A percentile compares a stretch with the other conserved stretches of the same genome.
phyloP scores from a whole-genome alignment of 2,113 vertebrate species.

The Chionodraco myersi region DNA sequence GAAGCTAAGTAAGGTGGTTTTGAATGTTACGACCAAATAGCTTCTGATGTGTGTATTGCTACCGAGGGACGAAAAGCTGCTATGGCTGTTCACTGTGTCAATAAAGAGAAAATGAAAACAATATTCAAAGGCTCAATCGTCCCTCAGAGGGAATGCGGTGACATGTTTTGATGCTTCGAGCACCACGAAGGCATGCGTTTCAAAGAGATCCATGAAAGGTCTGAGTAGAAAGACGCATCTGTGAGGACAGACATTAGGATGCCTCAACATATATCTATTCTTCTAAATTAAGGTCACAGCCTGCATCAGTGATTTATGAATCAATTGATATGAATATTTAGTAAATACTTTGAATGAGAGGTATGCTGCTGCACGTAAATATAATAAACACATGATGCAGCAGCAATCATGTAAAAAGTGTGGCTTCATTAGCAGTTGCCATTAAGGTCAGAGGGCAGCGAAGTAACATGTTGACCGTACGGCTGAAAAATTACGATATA shows the following conservation, averaged over 20 bases:
- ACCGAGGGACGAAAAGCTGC: background rate
- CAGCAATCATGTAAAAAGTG: constrained; percentile 22
- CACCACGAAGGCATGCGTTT: constrained; percentile 46
- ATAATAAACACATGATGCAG: constrained; percentile 22
- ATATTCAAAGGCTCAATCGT: constrained; percentile 44
- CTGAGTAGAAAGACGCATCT: constrained; percentile 31
- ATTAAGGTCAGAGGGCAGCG: constrained; percentile 22
- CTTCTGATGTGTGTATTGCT: constrained; percentile 18
- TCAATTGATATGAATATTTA: constrained; percentile 36
- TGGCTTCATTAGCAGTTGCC: constrained; percentile 14
- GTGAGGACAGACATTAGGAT: constrained; percentile 21
- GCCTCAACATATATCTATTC: constrained; percentile 36
- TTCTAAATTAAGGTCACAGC: constrained; percentile 47
- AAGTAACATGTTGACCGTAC: background rate
- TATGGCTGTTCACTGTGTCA: constrained; percentile 22
- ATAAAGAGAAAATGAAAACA: constrained; percentile 39
- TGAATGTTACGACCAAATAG: constrained; percentile 30
- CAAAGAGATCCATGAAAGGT: constrained; percentile 53
- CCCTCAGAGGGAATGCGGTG: constrained; percentile 32
- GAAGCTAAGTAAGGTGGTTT: constrained; percentile 5
- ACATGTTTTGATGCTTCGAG: constrained; percentile 42
- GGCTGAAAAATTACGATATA: background rate
- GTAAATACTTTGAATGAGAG: constrained; percentile 3
- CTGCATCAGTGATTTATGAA: constrained; percentile 39
- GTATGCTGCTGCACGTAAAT: background rate